Evolutionary conservation across 2,113 vertebrate species (phyloP).

Genomic region (Rhinolophus sinicus): DNA sequence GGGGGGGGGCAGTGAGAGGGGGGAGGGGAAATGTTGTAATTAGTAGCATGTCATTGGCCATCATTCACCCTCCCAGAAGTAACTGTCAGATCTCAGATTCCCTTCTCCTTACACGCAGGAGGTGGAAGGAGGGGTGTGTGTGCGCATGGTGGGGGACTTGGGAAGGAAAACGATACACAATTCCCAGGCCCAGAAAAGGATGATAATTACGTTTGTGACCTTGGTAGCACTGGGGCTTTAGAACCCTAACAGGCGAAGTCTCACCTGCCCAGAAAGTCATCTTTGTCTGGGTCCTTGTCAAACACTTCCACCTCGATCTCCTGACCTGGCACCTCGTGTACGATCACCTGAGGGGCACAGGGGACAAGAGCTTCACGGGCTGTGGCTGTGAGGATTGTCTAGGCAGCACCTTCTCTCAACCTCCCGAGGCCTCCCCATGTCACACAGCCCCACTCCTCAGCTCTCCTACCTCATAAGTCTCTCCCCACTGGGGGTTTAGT

Average conservation of each 20-base stretch:
- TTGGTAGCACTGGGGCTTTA: neutral
- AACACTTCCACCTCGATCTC: constrained; percentile 96
- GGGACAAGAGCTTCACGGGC: neutral
- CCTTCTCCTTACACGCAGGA: neutral
- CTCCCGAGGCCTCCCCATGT: neutral
- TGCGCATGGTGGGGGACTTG: neutral
- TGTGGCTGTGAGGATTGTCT: neutral
- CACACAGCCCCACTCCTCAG: neutral
- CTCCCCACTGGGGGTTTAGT: constrained; percentile 94
- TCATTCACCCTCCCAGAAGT: neutral
- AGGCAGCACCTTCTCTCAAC: neutral
- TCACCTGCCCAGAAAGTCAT: constrained; percentile 97
- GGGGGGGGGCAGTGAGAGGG: neutral
- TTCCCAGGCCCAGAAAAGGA: neutral
- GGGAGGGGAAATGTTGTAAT: neutral
- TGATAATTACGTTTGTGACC: neutral
- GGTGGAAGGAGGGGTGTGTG: neutral
- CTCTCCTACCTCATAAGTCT: constrained; percentile 93
- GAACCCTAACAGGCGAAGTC: neutral
- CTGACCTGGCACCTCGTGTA: constrained; percentile 96
- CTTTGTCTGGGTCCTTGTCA: constrained; percentile 97
- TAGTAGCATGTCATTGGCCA: neutral
- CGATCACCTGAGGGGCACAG: constrained; percentile 89
- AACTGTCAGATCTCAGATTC: neutral
- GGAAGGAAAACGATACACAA: neutral